Evolutionary conservation across 2,797 vertebrate species (phyloP).

Genomic region (Melanotaenia nigrans): DNA sequence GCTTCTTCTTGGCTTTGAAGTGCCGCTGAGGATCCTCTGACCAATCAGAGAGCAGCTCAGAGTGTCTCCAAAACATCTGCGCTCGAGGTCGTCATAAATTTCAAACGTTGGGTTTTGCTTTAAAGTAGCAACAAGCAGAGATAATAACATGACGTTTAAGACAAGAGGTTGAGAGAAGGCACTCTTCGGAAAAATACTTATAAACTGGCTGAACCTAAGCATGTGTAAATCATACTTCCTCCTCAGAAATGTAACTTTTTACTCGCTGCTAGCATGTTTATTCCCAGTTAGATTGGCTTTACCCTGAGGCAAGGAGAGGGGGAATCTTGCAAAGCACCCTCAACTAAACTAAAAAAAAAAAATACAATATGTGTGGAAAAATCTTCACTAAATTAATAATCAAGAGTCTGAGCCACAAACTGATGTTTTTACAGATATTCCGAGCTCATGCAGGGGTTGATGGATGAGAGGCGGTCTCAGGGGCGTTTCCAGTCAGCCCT

Average conservation of each 20-base stretch:
- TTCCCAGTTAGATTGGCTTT: neutral
- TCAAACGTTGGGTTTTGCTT: conserved; percentile 10
- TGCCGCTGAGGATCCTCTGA: conserved; percentile 80
- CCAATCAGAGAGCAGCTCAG: conserved; percentile 85
- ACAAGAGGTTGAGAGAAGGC: neutral
- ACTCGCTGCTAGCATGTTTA: neutral
- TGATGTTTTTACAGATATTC: conserved; percentile 28
- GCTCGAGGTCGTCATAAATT: conserved; percentile 55
- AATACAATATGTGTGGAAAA: neutral
- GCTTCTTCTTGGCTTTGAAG: conserved; percentile 92
- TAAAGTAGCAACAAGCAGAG: conserved; percentile 18
- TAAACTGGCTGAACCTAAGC: neutral
- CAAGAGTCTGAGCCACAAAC: neutral
- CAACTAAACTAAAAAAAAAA: neutral
- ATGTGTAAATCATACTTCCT: neutral
- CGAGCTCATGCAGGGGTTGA: conserved; percentile 44
- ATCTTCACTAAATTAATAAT: neutral
- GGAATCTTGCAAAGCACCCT: neutral
- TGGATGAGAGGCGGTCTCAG: conserved; percentile 65
- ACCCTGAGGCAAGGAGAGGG: neutral
- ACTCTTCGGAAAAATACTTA: neutral
- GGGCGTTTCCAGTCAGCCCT: conserved; percentile 67
- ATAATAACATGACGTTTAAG: neutral
- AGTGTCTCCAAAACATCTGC: conserved; percentile 55
- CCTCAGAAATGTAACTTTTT: neutral